Evolutionary conservation across 2,113 vertebrate genomes (phyloP).

Genomic region (Myanophis thanlyinensis): DNA sequence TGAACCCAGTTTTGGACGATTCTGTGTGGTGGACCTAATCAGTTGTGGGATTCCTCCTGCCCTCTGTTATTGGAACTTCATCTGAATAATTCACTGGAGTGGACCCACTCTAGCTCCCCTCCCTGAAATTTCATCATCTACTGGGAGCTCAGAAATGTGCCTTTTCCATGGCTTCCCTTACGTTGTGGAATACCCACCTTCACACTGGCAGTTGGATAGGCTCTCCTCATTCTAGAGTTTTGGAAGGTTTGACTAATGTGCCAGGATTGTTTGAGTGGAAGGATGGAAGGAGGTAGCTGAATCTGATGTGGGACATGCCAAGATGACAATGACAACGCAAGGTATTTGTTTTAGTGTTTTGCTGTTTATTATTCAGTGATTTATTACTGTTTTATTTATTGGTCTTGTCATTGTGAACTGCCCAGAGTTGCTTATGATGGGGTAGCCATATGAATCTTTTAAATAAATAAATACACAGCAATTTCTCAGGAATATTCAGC

Average conservation of each 20-base stretch:
- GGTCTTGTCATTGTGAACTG: not conserved
- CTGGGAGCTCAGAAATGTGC: not conserved
- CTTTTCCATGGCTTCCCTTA: not conserved
- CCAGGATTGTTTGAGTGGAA: too few species aligned
- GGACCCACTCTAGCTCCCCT: not conserved
- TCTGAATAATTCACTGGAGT: not conserved
- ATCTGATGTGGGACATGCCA: too few species aligned
- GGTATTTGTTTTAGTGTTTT: not conserved
- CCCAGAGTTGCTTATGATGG: not conserved
- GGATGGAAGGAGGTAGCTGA: too few species aligned
- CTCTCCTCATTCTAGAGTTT: not conserved
- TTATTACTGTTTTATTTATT: not conserved
- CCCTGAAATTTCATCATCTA: not conserved
- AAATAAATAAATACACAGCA: not conserved
- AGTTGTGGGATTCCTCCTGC: not conserved
- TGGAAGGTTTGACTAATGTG: too few species aligned
- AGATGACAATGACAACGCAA: too few species aligned
- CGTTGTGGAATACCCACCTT: too few species aligned
- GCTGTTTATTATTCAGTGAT: not conserved
- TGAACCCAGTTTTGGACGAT: not conserved
- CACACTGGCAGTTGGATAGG: not conserved
- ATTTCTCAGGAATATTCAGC: not conserved
- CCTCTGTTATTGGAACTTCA: not conserved
- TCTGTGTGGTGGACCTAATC: not conserved
- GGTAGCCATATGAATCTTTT: not conserved